Percentiles rank a stretch among this genome's conserved stretches.
These are phyloP conservation scores for Drosophila nigricruria DNA, from an alignment of 2,888 invertebrate genomes.

Conservation along the genomic window DNA sequence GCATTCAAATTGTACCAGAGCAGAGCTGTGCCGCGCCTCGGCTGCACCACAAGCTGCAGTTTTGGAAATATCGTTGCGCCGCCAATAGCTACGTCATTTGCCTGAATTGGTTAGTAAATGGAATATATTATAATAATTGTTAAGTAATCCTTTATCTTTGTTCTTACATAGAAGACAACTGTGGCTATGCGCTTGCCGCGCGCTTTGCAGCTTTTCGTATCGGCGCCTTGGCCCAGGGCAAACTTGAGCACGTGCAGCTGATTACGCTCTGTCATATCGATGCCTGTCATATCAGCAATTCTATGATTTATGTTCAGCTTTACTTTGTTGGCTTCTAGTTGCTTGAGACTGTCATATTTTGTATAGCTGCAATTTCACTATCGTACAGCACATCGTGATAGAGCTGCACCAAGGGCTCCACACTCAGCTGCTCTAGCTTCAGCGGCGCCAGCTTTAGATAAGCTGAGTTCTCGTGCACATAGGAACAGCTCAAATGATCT, in stretches of 20 bases:
- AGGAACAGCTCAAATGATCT: slow-evolving; percentile 33
- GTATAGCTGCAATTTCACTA: slow-evolving; percentile 28
- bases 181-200: slow-evolving; percentile 30
- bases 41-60: slow-evolving; percentile 32
- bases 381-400: slow-evolving; percentile 48
- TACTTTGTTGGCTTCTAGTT: not conserved
- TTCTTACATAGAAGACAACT: slow-evolving; percentile 43
- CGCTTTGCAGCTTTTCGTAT: not conserved
- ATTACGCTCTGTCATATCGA: slow-evolving; percentile 18
- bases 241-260: slow-evolving; percentile 31
- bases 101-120: slow-evolving; percentile 19
- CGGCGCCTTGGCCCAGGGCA: slow-evolving; percentile 36
- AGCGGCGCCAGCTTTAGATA: slow-evolving; percentile 47
- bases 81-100: slow-evolving; percentile 45
- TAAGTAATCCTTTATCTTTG: not conserved
- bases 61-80: slow-evolving; percentile 52
- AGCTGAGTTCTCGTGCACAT: slow-evolving; percentile 3
- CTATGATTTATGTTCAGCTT: slow-evolving; percentile 16
- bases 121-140: not conserved
- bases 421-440: slow-evolving; percentile 42
- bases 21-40: slow-evolving; percentile 39
- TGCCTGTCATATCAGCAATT: slow-evolving; percentile 33
- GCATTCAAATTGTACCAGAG: slow-evolving; percentile 46
- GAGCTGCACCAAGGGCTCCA: slow-evolving; percentile 39
- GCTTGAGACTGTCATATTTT: slow-evolving; percentile 1